Evolutionary conservation across 2,888 invertebrate genomes (phyloP).

Genomic region (Harpalus rubripes): DNA sequence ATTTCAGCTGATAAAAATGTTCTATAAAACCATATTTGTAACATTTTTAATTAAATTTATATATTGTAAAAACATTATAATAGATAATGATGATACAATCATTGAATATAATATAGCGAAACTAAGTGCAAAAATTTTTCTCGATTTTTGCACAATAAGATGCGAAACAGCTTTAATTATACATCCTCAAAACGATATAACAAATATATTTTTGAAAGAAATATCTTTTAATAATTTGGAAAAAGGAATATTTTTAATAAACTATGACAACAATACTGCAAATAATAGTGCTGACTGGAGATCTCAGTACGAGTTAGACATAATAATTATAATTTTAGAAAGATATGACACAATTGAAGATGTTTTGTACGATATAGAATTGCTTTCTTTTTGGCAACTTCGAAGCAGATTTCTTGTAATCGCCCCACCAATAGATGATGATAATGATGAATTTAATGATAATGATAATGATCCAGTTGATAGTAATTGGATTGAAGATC

Average conservation of each 20-base stretch:
- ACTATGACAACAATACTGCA: slow-evolving; percentile 41
- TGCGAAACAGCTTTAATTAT: slow-evolving; percentile 37
- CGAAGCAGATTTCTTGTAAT: slow-evolving; percentile 49
- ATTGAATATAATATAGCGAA: slow-evolving; percentile 22
- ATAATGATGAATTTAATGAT: slow-evolving; percentile 35
- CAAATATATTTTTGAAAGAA: slow-evolving; percentile 29
- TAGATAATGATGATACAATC: background rate
- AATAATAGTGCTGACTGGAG: slow-evolving; percentile 2
- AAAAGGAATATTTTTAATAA: slow-evolving; percentile 35
- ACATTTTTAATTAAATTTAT: background rate
- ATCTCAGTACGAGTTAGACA: slow-evolving; percentile 45
- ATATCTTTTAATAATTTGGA: slow-evolving; percentile 16
- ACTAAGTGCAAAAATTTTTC: slow-evolving; percentile 28
- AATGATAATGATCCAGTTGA: slow-evolving; percentile 11
- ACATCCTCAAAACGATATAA: background rate
- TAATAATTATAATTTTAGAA: slow-evolving; percentile 46
- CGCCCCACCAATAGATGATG: slow-evolving; percentile 13
- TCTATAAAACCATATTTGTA: background rate
- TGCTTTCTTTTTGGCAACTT: slow-evolving; percentile 41
- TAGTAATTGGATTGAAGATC: slow-evolving; percentile 9
- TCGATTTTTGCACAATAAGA: slow-evolving; percentile 19
- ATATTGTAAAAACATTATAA: background rate
- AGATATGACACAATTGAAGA: slow-evolving; percentile 40
- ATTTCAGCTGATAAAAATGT: background rate
- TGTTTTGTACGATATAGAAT: slow-evolving; percentile 53